Base-by-base conservation (phyloP, 2,888 invertebrate species). In the Scaptomyza polygonia region DNA sequence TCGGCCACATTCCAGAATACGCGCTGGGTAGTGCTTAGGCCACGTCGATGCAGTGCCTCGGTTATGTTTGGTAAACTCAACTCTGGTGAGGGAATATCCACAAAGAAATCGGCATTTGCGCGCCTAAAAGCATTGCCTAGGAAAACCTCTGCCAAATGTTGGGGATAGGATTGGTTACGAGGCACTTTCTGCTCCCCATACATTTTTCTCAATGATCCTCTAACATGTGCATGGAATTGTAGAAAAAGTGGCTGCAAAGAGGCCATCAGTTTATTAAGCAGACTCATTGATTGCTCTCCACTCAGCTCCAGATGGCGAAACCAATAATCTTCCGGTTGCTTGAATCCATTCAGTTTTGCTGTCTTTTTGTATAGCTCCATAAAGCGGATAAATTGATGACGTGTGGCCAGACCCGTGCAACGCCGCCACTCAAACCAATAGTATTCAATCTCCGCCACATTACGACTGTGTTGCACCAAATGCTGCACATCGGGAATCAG, bases 1-100 rank as follows among this genome's bases (percentile, higher is more conserved):
- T 95, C 95, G 70, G 97, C 97, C 0, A 96, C 95, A 90, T 95
- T 93, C 89, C 94, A 93, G 91, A 97, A 97, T 92, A 98, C 96
- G 76, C 94, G 94, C 39, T 94, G 87, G 0, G 95, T 93, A 0
- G 95, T 96, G 90, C 95, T 96, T 89, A 95, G 95, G 84, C 94
- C 95, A 92, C 95, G 94, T 34, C 93, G 93, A 34, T 93, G 90
- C 93, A 97, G 94, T n/a, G 94, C 93, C 14, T 93, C 93, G 0
- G 96, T 95, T 25, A 96, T 94, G 88, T 97, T 96, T 0, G 94
- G 92, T 64, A 94, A 93, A 27, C 93, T 92, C 71, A 94, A 94
- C 54, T 94, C 93, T 0, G 94, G 94, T 81, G 94, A 95, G 0
- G 98, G 97, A 2, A 91, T 67, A 14, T 90, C 86, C 52, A 94